phyloP scores from a whole-genome alignment of 35 echinoderm and acorn worm species.

The Stichopus chloronotus region DNA sequence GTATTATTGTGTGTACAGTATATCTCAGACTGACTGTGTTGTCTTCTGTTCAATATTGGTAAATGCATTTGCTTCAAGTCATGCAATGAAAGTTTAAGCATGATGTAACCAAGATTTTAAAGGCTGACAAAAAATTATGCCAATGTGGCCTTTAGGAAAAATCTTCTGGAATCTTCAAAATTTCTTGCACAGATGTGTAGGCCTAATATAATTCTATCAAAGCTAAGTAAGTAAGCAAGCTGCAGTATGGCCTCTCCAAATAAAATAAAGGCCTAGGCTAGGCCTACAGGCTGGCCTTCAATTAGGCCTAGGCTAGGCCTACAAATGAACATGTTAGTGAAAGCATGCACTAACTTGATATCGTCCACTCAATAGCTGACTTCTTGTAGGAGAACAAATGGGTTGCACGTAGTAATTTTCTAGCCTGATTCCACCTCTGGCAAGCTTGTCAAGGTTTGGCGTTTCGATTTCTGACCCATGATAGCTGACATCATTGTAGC shows the following conservation, averaged over 20 bases:
- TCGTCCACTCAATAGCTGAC: conserved; percentile 69
- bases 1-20: too few relatives aligned
- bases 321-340: too few relatives aligned
- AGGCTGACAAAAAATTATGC: too few relatives aligned
- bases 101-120: too few relatives aligned
- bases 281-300: too few relatives aligned
- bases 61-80: too few relatives aligned
- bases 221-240: background rate
- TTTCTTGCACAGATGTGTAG: background rate
- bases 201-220: background rate
- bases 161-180: too few relatives aligned
- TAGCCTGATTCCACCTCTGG: conserved; percentile 54
- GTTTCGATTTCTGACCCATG: conserved; percentile 71
- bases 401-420: conserved; percentile 84
- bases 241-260: background rate
- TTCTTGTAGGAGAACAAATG: conserved; percentile 68
- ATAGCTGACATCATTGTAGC: conserved; percentile 59
- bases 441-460: conserved; percentile 67
- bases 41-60: too few relatives aligned
- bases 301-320: too few relatives aligned
- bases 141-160: too few relatives aligned
- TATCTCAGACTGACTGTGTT: too few relatives aligned
- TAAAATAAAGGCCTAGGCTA: background rate
- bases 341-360: conserved; percentile 56
- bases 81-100: too few relatives aligned